Base-by-base conservation (phyloP, 2,113 vertebrate genomes). In the Peromyscus polionotus region DNA sequence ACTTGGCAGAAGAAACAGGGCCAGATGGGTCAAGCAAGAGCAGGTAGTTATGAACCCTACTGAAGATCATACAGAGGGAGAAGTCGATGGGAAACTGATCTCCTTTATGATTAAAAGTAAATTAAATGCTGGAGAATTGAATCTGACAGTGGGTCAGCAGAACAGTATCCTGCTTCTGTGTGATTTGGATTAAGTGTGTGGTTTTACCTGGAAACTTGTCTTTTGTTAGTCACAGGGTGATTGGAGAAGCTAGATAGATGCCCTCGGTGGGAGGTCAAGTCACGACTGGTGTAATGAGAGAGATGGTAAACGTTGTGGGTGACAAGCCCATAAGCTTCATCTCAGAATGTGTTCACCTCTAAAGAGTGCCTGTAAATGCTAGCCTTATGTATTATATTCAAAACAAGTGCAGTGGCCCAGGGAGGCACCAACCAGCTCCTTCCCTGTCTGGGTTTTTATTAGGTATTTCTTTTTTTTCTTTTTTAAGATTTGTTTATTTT, bases 61-160 rank as follows among this genome's bases (percentile, higher is more conserved):
- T 3, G 63, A 85, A 95, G 45, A 54, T 19, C 5, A 75, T 86
- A 68, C 61, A 42, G 70, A 88, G n/a, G 24, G 67, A 79, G 59
- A 93, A 86, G 65, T 17, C 93, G 54, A 33, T 88, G 70, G 54
- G 39, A 95, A 67, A 51, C 20, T 48, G 33, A 59, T 76, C 87
- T 90, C 36, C 65, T 88, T 93, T 83, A 68, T 45, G 20, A 65
- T 88, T 81, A 59, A 59, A 92, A 54, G 63, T 48, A 93, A 83
- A 54, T 89, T 77, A 90, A 54, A 39, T 84, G 10, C 45, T 68
- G 76, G 72, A 48, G 57, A 86, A 93, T 45, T n/a, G 73, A 83
- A 67, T 83, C 73, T 84, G 83, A 9, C 92, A 59, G 0, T 63
- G 36, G 73, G 36, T 73, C 72, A 63, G 57, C 70, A 94, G 90